Evolutionary conservation across 2,113 vertebrate species (phyloP), one percentile per base, ranked within the genome.

Genomic region (Rhinopomastus cyanomelas): DNA sequence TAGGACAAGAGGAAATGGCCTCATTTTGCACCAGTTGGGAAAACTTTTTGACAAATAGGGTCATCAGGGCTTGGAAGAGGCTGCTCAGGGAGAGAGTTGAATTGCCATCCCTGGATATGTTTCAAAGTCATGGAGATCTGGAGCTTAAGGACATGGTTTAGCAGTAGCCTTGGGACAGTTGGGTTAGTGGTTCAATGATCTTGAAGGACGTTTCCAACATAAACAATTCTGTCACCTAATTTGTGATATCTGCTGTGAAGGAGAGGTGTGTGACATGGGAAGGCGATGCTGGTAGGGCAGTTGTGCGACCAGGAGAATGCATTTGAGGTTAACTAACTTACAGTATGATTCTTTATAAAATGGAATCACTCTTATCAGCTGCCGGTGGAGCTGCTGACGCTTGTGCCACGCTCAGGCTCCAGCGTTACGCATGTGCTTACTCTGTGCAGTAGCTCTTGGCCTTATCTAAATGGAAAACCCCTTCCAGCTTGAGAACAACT

Each of bases 401-500:
- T 79, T 2, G 59, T 16, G 71, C 84, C 72, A 78, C 86, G 72
- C 69, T 76, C 81, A 86, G 71, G 2, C 64, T 44, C 48, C 78
- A 36, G 37, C 29, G 78, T 69, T 76, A 55, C 77, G 42, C 90
- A 73, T 11, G 67, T 82, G 71, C 78, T 82, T 66, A 26, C 79
- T 85, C 86, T 84, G 2, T 66, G 85, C 77, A 2, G 69, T 30
- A 65, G 93, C 91, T 94, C 1, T 80, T 78, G 76, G 48, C 82
- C 82, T 96, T 96, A 96, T 96, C 95, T 95, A 90, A 94, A 92
- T 86, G 68, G 92, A 95, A 95, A 95, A 74, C 86, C 94, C 86
- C 66, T 93, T 66, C 94, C 95, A 95, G 93, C 93, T 93, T 81
- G 88, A 92, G 92, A 91, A 79, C 74, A 84, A 93, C 81, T 85